phyloP scores from a whole-genome alignment of 1,140 invertebrate species.

The Euborellia annulipes region DNA sequence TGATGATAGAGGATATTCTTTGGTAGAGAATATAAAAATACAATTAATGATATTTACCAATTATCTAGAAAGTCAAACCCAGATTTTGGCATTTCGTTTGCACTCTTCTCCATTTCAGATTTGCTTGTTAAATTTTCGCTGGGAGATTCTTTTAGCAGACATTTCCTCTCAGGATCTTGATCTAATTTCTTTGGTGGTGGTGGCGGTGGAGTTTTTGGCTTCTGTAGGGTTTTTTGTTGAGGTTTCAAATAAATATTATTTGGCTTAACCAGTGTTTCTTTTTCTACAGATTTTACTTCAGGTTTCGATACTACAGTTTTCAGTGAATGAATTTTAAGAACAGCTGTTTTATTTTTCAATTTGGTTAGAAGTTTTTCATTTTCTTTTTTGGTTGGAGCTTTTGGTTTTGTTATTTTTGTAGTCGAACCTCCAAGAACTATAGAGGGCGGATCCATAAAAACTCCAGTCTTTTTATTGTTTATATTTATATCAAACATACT shows the following conservation, averaged over 20 bases:
- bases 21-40: too few species aligned
- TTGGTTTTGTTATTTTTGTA: slow-evolving; percentile 20
- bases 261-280: slow-evolving; percentile 22
- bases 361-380: slow-evolving; percentile 26
- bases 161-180: slow-evolving; percentile 20
- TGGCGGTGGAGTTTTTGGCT: slow-evolving; percentile 24
- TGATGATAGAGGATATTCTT: too few species aligned
- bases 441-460: slow-evolving; percentile 12
- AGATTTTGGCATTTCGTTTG: slow-evolving; percentile 45
- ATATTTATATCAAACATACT: slow-evolving; percentile 17
- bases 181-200: slow-evolving; percentile 12
- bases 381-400: slow-evolving; percentile 16
- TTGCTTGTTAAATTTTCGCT: slow-evolving; percentile 24
- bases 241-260: slow-evolving; percentile 11
- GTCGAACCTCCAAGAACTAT: slow-evolving; percentile 22
- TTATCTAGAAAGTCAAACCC: slow-evolving; percentile 60
- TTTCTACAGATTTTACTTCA: slow-evolving; percentile 19
- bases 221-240: slow-evolving; percentile 15
- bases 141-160: slow-evolving; percentile 24
- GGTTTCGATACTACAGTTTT: slow-evolving; percentile 3
- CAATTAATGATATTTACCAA: too few species aligned
- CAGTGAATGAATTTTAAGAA: slow-evolving; percentile 26
- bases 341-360: slow-evolving; percentile 25
- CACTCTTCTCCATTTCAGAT: slow-evolving; percentile 23
- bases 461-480: slow-evolving; percentile 16